A percentile compares a stretch with the other conserved stretches of the same genome.
Evolutionary conservation across 2,113 vertebrate species (phyloP).

Genomic region (Passerina amoena): DNA sequence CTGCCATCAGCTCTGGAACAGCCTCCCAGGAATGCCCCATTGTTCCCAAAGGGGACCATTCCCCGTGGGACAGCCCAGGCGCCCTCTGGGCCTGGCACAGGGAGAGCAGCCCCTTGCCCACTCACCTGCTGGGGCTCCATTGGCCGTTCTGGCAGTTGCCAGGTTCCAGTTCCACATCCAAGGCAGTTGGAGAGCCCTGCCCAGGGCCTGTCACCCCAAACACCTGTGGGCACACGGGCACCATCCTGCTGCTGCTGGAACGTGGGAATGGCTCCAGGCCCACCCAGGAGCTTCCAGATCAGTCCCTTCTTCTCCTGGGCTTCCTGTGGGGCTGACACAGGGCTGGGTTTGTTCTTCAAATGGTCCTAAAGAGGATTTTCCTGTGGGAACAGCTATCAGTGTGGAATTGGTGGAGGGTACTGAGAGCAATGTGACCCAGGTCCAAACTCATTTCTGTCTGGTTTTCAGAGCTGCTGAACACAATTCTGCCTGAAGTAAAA

Average conservation of each 20-base stretch:
- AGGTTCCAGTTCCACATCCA: neutral
- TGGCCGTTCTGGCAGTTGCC: neutral
- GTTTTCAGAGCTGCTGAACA: neutral
- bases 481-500: neutral
- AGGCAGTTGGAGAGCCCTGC: neutral
- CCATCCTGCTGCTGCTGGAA: neutral
- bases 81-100: neutral
- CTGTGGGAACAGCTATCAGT: neutral
- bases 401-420: neutral
- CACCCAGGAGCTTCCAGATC: neutral
- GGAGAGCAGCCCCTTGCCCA: neutral
- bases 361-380: neutral
- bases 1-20: accelerated
- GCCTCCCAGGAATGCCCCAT: accelerated
- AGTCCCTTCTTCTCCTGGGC: neutral
- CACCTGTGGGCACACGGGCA: accelerated
- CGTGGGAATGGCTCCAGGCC: neutral
- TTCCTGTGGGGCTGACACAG: accelerated
- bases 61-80: accelerated
- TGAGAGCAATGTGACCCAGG: no score
- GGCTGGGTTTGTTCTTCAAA: neutral
- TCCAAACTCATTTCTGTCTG: neutral
- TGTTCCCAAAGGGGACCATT: accelerated
- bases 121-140: neutral
- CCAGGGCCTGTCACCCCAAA: neutral